phyloP scores from a whole-genome alignment of 2,113 vertebrate species.

The Strigops habroptila region DNA sequence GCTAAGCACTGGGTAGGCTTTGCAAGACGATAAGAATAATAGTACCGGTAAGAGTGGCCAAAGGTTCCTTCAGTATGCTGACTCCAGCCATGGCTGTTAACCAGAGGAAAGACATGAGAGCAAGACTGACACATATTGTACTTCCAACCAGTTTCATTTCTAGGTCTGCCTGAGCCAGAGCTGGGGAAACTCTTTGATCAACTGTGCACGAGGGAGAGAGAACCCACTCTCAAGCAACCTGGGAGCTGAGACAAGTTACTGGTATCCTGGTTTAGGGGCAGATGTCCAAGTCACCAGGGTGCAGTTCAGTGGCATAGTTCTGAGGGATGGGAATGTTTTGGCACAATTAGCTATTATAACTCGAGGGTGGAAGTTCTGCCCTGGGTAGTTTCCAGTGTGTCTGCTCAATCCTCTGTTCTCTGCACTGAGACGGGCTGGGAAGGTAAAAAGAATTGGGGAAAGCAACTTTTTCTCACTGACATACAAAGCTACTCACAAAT shows the following conservation, averaged over 20 bases:
- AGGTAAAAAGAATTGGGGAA: background rate
- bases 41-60: background rate
- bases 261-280: background rate
- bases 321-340: too few species aligned
- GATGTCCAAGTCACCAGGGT: background rate
- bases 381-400: background rate
- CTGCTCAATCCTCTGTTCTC: background rate
- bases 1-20: background rate
- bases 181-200: background rate
- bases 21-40: background rate
- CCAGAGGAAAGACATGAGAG: background rate
- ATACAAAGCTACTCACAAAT: background rate
- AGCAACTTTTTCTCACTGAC: background rate
- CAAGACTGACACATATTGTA: background rate
- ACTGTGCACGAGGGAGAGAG: fast-evolving
- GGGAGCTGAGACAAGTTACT: background rate
- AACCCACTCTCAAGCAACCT: background rate
- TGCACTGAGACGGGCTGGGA: background rate
- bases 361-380: background rate
- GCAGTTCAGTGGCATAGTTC: background rate
- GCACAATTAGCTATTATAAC: background rate
- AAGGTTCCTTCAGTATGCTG: background rate
- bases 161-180: background rate
- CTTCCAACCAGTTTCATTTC: background rate
- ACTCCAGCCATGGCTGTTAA: background rate